A percentile compares a stretch with the other conserved stretches of the same genome.
Conservation (phyloP, 2,888 invertebrate genomes). For the Yponomeuta malinellus region DNA sequence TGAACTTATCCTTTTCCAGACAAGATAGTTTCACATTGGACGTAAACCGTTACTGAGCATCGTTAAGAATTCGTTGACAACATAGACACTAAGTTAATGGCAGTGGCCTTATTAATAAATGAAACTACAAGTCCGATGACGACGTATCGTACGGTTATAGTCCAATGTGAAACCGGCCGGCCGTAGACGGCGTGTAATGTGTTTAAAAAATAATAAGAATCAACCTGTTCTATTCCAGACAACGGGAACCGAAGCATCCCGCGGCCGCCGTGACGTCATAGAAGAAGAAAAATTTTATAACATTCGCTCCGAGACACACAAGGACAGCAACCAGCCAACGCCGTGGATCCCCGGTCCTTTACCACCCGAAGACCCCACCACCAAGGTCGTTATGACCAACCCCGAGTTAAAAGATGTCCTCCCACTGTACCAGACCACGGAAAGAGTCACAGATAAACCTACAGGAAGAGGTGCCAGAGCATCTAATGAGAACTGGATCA, state of each 20-base stretch:
- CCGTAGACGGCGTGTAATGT: no score
- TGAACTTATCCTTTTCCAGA: no score
- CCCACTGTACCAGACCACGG: conserved; percentile 57
- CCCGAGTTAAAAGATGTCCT: conserved; percentile 43
- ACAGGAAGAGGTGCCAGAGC: conserved; percentile 76
- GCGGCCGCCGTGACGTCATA: conserved; percentile 64
- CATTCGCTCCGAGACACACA: conserved; percentile 44
- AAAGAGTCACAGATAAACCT: conserved; percentile 66
- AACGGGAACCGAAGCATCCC: conserved; percentile 36
- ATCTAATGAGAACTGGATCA: conserved; percentile 78
- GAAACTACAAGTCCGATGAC: no score
- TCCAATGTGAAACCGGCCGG: no score
- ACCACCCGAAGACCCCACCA: conserved; percentile 57
- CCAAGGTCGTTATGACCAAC: conserved; percentile 58
- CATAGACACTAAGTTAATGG: no score
- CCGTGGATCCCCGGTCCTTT: conserved; percentile 64
- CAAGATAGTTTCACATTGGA: no score
- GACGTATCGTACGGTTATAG: no score
- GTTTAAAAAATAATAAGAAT: no score
- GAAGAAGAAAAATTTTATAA: conserved; percentile 68
- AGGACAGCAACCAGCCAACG: conserved; percentile 35
- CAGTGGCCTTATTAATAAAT: no score
- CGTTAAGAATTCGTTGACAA: no score
- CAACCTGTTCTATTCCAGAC: conserved; percentile 31
- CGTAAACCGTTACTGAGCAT: no score